These are phyloP conservation scores for Aurelia sp. DNA, from an alignment of 30 jellyfish, hydroid and myxozoan genomes.

Conservation along the genomic window DNA sequence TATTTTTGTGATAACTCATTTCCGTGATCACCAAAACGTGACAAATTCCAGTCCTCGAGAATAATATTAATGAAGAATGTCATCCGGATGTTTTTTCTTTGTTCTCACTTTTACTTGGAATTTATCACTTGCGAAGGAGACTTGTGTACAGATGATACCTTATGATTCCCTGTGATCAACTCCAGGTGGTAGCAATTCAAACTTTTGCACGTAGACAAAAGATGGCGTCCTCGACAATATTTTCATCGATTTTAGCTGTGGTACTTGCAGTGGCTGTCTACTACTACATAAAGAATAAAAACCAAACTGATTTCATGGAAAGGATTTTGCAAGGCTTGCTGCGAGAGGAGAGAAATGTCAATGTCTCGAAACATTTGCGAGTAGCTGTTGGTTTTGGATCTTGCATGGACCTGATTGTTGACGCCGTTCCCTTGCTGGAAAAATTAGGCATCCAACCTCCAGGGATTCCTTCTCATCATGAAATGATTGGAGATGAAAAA, in stretches of 20 bases:
- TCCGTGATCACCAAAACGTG: too few relatives aligned
- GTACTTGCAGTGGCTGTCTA: conserved; percentile 44
- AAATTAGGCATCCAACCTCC: conserved; percentile 71
- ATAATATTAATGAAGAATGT: too few relatives aligned
- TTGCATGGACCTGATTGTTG: conserved; percentile 84
- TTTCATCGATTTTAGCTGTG: conserved; percentile 27
- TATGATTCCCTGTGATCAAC: too few relatives aligned
- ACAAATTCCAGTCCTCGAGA: too few relatives aligned
- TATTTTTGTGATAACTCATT: too few relatives aligned
- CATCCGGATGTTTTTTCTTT: too few relatives aligned
- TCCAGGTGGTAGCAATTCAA: too few relatives aligned
- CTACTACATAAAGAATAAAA: conserved; percentile 21
- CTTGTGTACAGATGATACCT: too few relatives aligned
- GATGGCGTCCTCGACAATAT: conserved; percentile 38
- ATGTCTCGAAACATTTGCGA: conserved; percentile 60
- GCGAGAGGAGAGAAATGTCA: conserved; percentile 69
- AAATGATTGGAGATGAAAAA: conserved; percentile 44
- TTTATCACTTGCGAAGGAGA: too few relatives aligned
- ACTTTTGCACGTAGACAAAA: neutral
- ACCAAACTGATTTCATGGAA: conserved; percentile 19
- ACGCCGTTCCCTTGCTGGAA: conserved; percentile 75
- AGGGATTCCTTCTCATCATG: conserved; percentile 71
- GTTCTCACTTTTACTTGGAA: too few relatives aligned
- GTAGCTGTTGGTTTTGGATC: conserved; percentile 97
- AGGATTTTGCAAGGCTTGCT: conserved; percentile 71